These are phyloP conservation scores for Aleadryas rufinucha DNA, from an alignment of 2,113 vertebrate species.

Conservation along the genomic window DNA sequence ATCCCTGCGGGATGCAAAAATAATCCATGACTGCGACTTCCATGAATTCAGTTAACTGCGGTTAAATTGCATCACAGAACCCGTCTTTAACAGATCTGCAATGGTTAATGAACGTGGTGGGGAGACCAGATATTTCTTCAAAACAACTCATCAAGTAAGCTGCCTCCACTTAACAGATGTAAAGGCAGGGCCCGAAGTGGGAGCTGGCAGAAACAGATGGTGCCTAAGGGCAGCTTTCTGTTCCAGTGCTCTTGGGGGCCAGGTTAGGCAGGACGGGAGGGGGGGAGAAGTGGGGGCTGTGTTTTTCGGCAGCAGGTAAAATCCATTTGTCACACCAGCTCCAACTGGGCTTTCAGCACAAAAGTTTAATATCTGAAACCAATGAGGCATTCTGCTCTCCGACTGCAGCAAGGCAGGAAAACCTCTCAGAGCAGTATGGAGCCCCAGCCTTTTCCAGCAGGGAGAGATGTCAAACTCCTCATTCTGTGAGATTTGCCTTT, in stretches of 20 bases:
- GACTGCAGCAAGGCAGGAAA: slow-evolving; percentile 42
- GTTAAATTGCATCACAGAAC: slow-evolving; percentile 32
- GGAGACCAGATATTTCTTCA: slow-evolving; percentile 66
- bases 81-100: slow-evolving; percentile 26
- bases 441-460: slow-evolving; percentile 10
- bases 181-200: slow-evolving; percentile 68
- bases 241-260: slow-evolving; percentile 46
- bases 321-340: slow-evolving; percentile 86
- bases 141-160: slow-evolving; percentile 76
- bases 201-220: slow-evolving; percentile 83
- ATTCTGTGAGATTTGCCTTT: neutral
- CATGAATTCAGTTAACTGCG: slow-evolving; percentile 59
- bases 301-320: slow-evolving; percentile 82
- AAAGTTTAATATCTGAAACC: slow-evolving; percentile 80
- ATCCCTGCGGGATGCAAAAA: slow-evolving; percentile 52
- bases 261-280: slow-evolving; percentile 57
- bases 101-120: slow-evolving; percentile 52
- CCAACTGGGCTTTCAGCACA: slow-evolving; percentile 73
- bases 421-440: slow-evolving; percentile 10
- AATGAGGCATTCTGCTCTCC: slow-evolving; percentile 73
- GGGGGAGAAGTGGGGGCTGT: slow-evolving; percentile 51
- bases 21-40: slow-evolving; percentile 60
- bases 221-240: slow-evolving; percentile 73
- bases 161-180: slow-evolving; percentile 77
- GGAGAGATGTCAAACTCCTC: slow-evolving; percentile 25